These are phyloP conservation scores for Amphipoea lucens DNA, from an alignment of 2,888 invertebrate species.

Conservation along the genomic window DNA sequence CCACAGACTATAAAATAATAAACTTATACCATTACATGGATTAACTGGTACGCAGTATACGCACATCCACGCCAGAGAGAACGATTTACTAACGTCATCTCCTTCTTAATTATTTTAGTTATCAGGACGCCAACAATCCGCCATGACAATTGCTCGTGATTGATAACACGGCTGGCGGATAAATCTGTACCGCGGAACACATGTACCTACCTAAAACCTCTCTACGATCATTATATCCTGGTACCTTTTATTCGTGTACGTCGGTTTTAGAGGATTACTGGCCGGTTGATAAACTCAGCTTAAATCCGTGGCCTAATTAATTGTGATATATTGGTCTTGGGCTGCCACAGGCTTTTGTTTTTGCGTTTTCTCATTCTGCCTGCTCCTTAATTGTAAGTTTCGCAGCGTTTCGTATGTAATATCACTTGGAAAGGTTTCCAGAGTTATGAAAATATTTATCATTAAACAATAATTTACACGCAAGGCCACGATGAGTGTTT, in stretches of 20 bases:
- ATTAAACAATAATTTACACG: background rate
- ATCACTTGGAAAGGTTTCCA: constrained; percentile 1
- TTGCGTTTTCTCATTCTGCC: background rate
- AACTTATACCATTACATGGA: background rate
- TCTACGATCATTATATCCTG: constrained; percentile 22
- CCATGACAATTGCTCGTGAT: constrained; percentile 49
- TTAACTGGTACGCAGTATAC: constrained; percentile 6
- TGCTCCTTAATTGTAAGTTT: background rate
- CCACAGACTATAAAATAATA: constrained; percentile 41
- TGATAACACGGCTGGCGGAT: constrained; percentile 37
- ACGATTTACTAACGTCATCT: constrained; percentile 21
- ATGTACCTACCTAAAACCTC: constrained; percentile 4
- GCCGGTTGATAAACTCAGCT: constrained; percentile 21
- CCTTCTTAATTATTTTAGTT: constrained; percentile 42
- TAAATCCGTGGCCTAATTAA: constrained; percentile 29
- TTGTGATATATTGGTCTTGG: constrained; percentile 10
- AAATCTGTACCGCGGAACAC: constrained; percentile 21
- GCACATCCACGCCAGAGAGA: background rate
- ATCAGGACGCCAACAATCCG: constrained; percentile 22
- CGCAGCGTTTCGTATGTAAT: constrained; percentile 7
- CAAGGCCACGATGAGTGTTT: background rate
- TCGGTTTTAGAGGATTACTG: constrained; percentile 19
- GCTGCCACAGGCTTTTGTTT: constrained; percentile 1
- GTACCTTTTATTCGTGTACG: constrained; percentile 14
- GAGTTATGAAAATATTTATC: background rate